Evolutionary conservation across 2,113 vertebrate species (phyloP).

Genomic region (Scatophagus argus): DNA sequence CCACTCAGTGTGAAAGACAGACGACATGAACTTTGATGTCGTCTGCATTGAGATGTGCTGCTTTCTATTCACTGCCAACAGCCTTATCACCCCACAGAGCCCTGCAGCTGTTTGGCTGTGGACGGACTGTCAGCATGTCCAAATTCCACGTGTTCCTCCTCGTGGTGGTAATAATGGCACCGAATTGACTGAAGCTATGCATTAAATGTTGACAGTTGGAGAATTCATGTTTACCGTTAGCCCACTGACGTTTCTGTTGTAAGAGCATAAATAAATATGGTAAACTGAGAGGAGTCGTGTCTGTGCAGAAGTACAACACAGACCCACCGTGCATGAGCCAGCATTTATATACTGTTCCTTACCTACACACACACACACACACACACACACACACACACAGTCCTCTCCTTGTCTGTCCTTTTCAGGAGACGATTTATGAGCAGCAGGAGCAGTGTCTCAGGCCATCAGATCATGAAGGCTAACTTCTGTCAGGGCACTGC

Average conservation of each 20-base stretch:
- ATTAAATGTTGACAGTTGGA: no score
- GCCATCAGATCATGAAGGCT: slow-evolving; percentile 58
- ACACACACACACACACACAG: slow-evolving; percentile 1
- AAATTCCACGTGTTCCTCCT: no score
- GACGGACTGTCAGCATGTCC: no score
- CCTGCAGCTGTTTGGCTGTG: background rate
- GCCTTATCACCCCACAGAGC: background rate
- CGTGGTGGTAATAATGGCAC: no score
- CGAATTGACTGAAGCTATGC: no score
- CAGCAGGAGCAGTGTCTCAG: slow-evolving; percentile 44
- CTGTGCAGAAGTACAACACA: background rate
- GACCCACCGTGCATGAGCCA: background rate
- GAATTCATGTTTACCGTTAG: no score
- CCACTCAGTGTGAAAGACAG: background rate
- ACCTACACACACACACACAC: slow-evolving; percentile 30
- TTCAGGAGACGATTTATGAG: slow-evolving; percentile 46
- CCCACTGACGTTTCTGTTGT: no score
- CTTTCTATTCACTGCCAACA: background rate
- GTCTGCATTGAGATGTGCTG: slow-evolving; percentile 10
- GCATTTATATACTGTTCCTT: background rate
- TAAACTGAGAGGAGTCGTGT: background rate
- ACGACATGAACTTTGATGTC: background rate
- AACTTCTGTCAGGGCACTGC: slow-evolving; percentile 37
- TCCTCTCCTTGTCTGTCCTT: slow-evolving; percentile 40
- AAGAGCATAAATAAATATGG: no score